Evolutionary conservation across 2,797 vertebrate genomes (phyloP).

Genomic region (Clarias fuscus): DNA sequence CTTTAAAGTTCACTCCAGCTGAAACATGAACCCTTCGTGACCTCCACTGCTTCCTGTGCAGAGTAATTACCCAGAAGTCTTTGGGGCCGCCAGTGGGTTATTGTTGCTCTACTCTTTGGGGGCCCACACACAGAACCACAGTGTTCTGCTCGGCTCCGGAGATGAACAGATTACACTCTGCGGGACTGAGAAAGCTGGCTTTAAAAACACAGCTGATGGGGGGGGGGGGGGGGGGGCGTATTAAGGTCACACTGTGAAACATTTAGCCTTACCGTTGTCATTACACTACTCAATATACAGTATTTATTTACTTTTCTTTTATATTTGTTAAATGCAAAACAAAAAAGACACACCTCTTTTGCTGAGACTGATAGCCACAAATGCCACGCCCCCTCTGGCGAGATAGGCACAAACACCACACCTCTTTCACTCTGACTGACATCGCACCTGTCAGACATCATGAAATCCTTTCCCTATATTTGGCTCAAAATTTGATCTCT

Average conservation of each 20-base stretch:
- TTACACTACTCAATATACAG: neutral
- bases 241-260: too few relatives aligned
- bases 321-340: neutral
- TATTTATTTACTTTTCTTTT: neutral
- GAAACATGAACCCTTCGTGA: slow-evolving; percentile 49
- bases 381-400: neutral
- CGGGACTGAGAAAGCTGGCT: neutral
- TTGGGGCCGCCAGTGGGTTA: neutral
- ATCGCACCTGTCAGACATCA: slow-evolving; percentile 6
- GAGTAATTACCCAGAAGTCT: slow-evolving; percentile 52
- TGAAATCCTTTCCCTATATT: neutral
- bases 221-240: too few relatives aligned
- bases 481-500: neutral
- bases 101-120: slow-evolving; percentile 45
- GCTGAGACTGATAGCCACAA: neutral
- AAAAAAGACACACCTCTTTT: neutral
- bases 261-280: too few relatives aligned
- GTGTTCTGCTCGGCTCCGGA: slow-evolving; percentile 25
- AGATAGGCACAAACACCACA: neutral
- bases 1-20: slow-evolving; percentile 43
- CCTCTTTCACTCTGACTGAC: neutral
- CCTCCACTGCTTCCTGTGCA: slow-evolving; percentile 49
- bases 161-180: slow-evolving; percentile 36
- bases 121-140: slow-evolving; percentile 49
- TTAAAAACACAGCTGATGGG: neutral